Base-by-base conservation (phyloP, 2,113 vertebrate species). In the Butorides virescens region DNA sequence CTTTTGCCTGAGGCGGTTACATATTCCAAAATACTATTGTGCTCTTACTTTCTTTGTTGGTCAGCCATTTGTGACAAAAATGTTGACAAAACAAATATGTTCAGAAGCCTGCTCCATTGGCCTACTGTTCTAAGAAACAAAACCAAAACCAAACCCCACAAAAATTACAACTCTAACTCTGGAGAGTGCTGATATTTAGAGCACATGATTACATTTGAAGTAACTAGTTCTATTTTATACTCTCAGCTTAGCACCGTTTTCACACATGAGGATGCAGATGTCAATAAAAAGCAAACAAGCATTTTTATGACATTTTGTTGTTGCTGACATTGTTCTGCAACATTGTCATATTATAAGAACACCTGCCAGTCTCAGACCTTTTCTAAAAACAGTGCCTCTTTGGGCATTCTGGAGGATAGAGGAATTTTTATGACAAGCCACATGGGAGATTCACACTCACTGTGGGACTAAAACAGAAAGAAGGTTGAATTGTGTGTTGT, bases 381-480 rank as follows among this genome's bases (percentile, higher is more conserved):
- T 72, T 59, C 25, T 30, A 10, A 56, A 78, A 82, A 52, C 10
- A 44, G 1, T 5, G 2, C 9, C 10, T 68, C 17, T 71, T 30
- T 46, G 21, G 9, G 5, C 7, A 58, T 61, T 79, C n/a, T 80
- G 50, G 27, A 77, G 11, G 30, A 62, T 37, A 9, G 30, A 18
- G 14, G 37, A 47, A 58, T 32, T 75, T 81, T 32, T 81, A 15
- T 62, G 21, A 30, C 5, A 77, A 71, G 2, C 6, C 2, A 0
- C 9, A 6, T 5, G 5, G 10, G 19, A 42, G 8, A 52, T 50
- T 1, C 2, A 0, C 3, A 21, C 10, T 53, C 17, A n/a, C 3
- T 1, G 1, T 19, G 36, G 6, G 6, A 63, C 29, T 63, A 37
- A 84, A 77, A 44, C 6, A 73, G 49, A 88, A 76, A 14, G 16